Base-by-base conservation (phyloP, 2,888 invertebrate genomes). In the Blastobasis adustella region DNA sequence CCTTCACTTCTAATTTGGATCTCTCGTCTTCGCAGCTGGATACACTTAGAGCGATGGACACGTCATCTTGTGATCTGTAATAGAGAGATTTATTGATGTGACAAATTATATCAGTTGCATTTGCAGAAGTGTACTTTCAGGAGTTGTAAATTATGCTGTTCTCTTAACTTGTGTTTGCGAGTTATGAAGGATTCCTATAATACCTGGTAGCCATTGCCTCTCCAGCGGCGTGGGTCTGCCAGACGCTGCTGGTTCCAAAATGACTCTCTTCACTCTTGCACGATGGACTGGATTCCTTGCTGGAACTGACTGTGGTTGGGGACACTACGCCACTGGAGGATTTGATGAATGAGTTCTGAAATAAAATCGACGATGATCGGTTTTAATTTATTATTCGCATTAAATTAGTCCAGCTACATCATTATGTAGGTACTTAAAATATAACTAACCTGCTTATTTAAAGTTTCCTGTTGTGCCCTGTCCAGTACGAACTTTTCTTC, bases 401-500 rank as follows among this genome's bases (percentile, higher is more conserved):
- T 7, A 45, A 5, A 7, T 10, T 45, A 3, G 44, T 10, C 2
- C 5, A n/a, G 6, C 3, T 6, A n/a, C n/a, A 45, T 45, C 23
- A 36, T 5, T 36, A 45, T 45, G 23, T 10, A n/a, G n/a, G 7
- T 23, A 10, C 44, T n/a, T n/a, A 5, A 44, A 44, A 8, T 10
- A 44, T 37, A 37, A 43, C n/a, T 44, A 55, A 87, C 89, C 82
- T 89, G 88, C 59, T 89, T 89, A 65, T 87, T 86, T 58, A 89
- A 77, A 59, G 78, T 83, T 63, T 92, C 92, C 38, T 90, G 90
- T 62, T 90, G 90, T 54, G 90, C 90, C 58, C 90, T 84, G 85
- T 95, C 92, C 85, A 93, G 86, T 76, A 93, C 91, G 69, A 93
- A 91, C 86, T 95, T 90, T 86, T 92, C 92, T 82, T 95, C 91